Evolutionary conservation across 2,888 invertebrate species (phyloP).

Genomic region (Plagodis dolabraria): DNA sequence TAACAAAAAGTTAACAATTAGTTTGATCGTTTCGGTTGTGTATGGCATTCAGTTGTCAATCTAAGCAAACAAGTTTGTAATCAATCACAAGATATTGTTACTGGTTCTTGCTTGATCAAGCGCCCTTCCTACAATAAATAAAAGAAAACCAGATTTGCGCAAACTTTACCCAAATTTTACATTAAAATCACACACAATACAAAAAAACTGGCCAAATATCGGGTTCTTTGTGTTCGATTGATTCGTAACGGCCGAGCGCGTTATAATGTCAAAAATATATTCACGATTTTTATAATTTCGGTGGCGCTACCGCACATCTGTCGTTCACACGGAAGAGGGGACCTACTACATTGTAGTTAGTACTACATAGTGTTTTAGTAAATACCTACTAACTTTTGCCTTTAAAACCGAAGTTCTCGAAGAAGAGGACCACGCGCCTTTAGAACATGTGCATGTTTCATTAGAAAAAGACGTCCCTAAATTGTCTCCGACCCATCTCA

Average conservation of each 20-base stretch:
- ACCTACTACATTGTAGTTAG: constrained; percentile 52
- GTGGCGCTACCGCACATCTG: constrained; percentile 75
- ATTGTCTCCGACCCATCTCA: no score
- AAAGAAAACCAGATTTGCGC: constrained; percentile 70
- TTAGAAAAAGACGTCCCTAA: no score
- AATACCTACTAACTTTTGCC: constrained; percentile 23
- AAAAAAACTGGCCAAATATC: constrained; percentile 76
- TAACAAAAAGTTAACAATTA: constrained; percentile 40
- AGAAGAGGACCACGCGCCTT: background rate
- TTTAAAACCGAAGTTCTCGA: constrained; percentile 8
- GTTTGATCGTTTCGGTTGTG: constrained; percentile 29
- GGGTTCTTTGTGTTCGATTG: constrained; percentile 79
- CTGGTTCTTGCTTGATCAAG: constrained; percentile 76
- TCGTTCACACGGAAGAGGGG: constrained; percentile 76
- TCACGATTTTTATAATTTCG: constrained; percentile 81
- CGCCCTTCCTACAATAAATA: constrained; percentile 64
- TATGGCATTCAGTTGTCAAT: constrained; percentile 65
- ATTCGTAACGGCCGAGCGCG: constrained; percentile 83
- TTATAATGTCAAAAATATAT: constrained; percentile 82
- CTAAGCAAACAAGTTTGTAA: constrained; percentile 79
- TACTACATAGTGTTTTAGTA: constrained; percentile 42
- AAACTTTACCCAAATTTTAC: constrained; percentile 79
- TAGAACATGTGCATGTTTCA: no score
- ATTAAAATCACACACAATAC: constrained; percentile 78
- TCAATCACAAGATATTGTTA: constrained; percentile 83